Base-by-base conservation (phyloP, 92 coral and sea anemone species). In the Paragorgia papillata region DNA sequence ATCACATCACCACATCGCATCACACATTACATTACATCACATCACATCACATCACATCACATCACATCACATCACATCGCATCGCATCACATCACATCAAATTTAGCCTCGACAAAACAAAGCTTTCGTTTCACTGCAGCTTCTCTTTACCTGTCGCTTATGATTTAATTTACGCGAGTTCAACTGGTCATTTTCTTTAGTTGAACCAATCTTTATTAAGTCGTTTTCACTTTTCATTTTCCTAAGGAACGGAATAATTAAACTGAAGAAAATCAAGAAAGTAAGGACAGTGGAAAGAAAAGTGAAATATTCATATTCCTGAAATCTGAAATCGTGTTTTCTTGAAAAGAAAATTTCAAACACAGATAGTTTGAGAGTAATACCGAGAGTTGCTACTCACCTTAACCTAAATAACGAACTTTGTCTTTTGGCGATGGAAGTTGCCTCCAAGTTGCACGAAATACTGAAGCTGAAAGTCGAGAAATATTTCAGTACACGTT, bases 401-500 rank as follows among this genome's bases (percentile, higher is more conserved):
- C 74, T 78, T 26, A 67, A 67, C 51, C 65, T 31, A n/a, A 66
- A 79, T 20, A 80, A 50, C 26, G 73, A 78, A 29, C 79, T 34
- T 41, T 67, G 65, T 53, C 83, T 80, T 69, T 90, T 87, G 27
- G 75, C 80, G 0, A 80, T 20, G 27, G 79, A 84, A 57, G 84
- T 86, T 22, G 84, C 82, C 46, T 90, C 96, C 69, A 88, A 44
- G 69, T 83, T 83, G 62, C 89, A 81, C 18, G 96, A 90, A 17
- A 90, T 35, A 17, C 60, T 84, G 44, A 84, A 90, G 40, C 96
- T 90, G 78, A 49, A 86, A 78, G 27, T 31, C 73, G n/a, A 65
- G 25, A 1, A 26, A 6, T 18, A 60, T 25, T 48, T 49, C n/a
- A n/a, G n/a, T n/a, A n/a, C n/a, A 56, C 2, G 33, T 34, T 37